These are phyloP conservation scores for Phalanger gymnotis DNA, from an alignment of 2,797 vertebrate species.

Conservation along the genomic window DNA sequence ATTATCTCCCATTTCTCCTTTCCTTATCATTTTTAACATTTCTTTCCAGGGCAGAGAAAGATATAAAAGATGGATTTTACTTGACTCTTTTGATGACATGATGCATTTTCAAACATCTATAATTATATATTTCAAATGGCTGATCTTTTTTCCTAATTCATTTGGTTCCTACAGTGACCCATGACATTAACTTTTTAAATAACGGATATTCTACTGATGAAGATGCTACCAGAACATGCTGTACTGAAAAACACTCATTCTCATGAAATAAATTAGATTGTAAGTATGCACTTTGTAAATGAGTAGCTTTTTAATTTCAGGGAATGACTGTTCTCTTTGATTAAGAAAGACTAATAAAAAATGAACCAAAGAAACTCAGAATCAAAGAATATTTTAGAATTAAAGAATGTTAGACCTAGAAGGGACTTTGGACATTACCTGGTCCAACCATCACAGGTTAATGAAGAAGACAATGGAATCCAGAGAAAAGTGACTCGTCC, in stretches of 20 bases:
- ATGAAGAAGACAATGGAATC: not conserved
- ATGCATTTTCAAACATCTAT: slow-evolving; percentile 34
- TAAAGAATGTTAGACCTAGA: not conserved
- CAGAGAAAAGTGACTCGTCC: not conserved
- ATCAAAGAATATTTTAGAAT: not conserved
- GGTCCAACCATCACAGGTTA: not conserved
- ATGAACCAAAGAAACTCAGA: slow-evolving; percentile 1
- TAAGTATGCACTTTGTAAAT: slow-evolving; percentile 33
- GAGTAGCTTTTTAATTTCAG: slow-evolving; percentile 32
- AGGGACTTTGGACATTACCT: not conserved
- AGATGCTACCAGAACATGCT: slow-evolving; percentile 17
- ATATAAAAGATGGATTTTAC: not conserved
- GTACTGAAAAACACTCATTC: not conserved
- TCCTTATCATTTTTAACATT: not conserved
- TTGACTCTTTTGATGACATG: not conserved
- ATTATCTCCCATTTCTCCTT: not conserved
- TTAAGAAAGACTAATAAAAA: slow-evolving; percentile 19
- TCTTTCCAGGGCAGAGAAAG: slow-evolving; percentile 26
- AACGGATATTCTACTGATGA: slow-evolving; percentile 26
- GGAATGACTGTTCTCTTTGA: slow-evolving; percentile 47
- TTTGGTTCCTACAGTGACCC: slow-evolving; percentile 30
- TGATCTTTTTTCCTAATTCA: slow-evolving; percentile 14
- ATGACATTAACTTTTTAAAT: slow-evolving; percentile 27
- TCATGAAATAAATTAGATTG: slow-evolving; percentile 10
- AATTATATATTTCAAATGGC: slow-evolving; percentile 40